These are phyloP conservation scores for Herpailurus yagouaroundi DNA, from an alignment of 2,113 vertebrate genomes.

Conservation along the genomic window DNA sequence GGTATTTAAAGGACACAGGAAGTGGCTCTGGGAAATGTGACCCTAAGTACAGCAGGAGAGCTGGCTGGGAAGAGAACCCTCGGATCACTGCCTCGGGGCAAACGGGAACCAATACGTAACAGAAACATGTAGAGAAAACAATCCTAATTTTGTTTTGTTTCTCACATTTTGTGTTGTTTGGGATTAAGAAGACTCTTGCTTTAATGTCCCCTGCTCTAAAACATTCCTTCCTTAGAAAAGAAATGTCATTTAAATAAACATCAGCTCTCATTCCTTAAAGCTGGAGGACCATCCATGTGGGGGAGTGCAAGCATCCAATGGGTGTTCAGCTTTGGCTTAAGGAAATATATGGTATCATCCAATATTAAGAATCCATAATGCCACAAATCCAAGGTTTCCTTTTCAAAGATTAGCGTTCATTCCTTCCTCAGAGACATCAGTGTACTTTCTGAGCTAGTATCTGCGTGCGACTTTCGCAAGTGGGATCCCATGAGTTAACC, in stretches of 20 bases:
- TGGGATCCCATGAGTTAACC: background rate
- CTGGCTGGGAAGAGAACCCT: background rate
- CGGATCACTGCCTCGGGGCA: background rate
- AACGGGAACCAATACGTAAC: background rate
- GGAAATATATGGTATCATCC: background rate
- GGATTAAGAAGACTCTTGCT: background rate
- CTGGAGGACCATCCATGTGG: background rate
- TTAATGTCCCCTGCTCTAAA: background rate
- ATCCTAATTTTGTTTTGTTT: background rate
- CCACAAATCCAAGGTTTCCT: background rate
- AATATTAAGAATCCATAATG: background rate
- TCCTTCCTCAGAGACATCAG: background rate
- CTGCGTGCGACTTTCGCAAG: background rate
- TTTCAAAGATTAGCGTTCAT: background rate
- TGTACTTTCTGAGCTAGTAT: background rate
- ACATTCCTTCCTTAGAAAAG: conserved; percentile 17
- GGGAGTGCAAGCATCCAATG: background rate
- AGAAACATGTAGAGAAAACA: background rate
- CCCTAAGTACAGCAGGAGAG: background rate
- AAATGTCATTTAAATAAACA: background rate
- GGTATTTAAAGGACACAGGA: background rate
- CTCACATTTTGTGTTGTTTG: background rate
- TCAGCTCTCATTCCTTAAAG: background rate
- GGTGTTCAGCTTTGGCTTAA: background rate
- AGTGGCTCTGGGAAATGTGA: background rate